Conservation (phyloP, 2,888 invertebrate genomes). For the Junonia oenone region DNA sequence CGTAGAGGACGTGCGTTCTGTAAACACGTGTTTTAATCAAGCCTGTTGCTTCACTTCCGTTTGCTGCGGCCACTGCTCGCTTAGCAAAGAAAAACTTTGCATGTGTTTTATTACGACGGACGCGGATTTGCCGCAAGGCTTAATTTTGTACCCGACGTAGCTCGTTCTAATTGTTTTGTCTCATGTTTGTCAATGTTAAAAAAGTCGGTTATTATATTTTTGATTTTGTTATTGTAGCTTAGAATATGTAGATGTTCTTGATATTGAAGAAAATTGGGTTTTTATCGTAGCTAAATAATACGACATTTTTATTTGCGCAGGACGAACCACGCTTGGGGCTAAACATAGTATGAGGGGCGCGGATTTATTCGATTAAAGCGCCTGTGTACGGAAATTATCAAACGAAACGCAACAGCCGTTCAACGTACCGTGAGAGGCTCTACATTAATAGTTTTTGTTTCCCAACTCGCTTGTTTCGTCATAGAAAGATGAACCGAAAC, state of each 20-base stretch:
- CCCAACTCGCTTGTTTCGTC: conserved; percentile 57
- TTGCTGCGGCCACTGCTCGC: conserved; percentile 63
- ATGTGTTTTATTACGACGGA: conserved; percentile 78
- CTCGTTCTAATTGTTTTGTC: conserved; percentile 66
- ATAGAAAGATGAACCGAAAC: conserved; percentile 45
- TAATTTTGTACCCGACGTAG: conserved; percentile 67
- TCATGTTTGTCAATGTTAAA: conserved; percentile 45
- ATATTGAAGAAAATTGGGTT: not conserved
- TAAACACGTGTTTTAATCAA: conserved; percentile 80
- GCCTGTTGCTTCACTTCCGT: conserved; percentile 76
- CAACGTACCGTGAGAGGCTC: conserved; percentile 65
- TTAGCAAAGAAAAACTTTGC: conserved; percentile 78
- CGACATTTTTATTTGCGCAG: not conserved
- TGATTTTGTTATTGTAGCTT: not conserved
- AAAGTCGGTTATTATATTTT: conserved; percentile 25
- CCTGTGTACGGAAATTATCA: conserved; percentile 73
- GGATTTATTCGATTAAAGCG: conserved; percentile 73
- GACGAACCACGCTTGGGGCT: not conserved
- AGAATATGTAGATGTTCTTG: not conserved
- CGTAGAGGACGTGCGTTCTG: conserved; percentile 66
- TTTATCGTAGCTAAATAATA: not conserved
- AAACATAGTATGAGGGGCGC: conserved; percentile 28
- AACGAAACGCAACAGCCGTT: conserved; percentile 73
- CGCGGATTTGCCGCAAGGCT: conserved; percentile 62
- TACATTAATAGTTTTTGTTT: conserved; percentile 75